phyloP scores from a whole-genome alignment of 2,888 invertebrate genomes.

The Pachymerium ferrugineum region DNA sequence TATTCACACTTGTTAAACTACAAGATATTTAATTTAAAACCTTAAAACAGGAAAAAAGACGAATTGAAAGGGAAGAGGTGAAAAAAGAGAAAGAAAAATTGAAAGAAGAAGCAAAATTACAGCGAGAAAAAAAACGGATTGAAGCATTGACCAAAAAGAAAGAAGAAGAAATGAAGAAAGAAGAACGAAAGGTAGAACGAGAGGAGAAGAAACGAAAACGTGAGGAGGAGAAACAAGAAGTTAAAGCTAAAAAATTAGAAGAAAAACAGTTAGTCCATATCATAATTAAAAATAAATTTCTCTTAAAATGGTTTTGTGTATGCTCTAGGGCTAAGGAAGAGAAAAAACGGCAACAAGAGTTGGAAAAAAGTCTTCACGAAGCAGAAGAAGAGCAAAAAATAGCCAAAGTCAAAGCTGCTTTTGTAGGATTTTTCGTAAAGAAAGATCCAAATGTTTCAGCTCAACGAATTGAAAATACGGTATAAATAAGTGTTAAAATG shows the following conservation, averaged over 20 bases:
- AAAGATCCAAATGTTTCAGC: slow-evolving; percentile 35
- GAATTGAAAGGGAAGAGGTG: not conserved
- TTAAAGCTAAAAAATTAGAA: slow-evolving; percentile 41
- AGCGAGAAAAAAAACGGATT: slow-evolving; percentile 51
- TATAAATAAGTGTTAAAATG: not conserved
- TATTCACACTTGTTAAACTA: too few relatives aligned
- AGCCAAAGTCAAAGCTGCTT: slow-evolving; percentile 70
- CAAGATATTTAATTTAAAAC: not conserved
- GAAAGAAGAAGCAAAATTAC: slow-evolving; percentile 29
- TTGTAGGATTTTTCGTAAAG: slow-evolving; percentile 68
- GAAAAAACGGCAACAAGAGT: slow-evolving; percentile 45
- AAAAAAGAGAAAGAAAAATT: not conserved
- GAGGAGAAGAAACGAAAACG: slow-evolving; percentile 44
- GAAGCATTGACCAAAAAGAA: slow-evolving; percentile 56
- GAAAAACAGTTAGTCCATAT: slow-evolving; percentile 38
- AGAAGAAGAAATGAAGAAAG: slow-evolving; percentile 53
- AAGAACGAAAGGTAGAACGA: slow-evolving; percentile 46
- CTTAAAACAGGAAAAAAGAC: not conserved
- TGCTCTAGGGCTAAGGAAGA: slow-evolving; percentile 40
- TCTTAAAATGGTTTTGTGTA: not conserved
- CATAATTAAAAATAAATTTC: slow-evolving; percentile 23
- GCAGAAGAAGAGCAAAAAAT: slow-evolving; percentile 66
- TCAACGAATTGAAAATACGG: not conserved
- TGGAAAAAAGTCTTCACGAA: slow-evolving; percentile 42
- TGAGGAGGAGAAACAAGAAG: slow-evolving; percentile 35